Conservation (phyloP, 2,113 vertebrate genomes). For the Esox niger region DNA sequence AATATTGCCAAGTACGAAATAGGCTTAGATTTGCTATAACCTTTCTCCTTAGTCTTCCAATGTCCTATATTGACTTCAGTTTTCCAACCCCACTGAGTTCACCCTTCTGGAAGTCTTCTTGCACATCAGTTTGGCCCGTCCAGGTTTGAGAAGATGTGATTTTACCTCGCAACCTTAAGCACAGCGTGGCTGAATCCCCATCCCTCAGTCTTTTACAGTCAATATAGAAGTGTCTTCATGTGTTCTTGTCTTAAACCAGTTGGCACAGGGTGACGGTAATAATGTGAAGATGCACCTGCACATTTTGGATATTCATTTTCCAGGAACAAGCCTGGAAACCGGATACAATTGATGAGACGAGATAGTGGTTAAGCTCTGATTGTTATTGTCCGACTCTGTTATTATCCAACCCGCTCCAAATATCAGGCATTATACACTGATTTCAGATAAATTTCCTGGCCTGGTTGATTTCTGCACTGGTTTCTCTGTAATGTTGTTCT, state of each 20-base stretch:
- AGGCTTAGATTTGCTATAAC: too few species aligned
- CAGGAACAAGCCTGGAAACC: neutral
- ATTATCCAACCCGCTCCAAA: too few species aligned
- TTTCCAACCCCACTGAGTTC: neutral
- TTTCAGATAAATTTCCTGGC: neutral
- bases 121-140: neutral
- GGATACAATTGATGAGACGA: neutral
- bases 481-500: conserved; percentile 21
- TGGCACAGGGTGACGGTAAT: neutral
- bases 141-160: conserved; percentile 5
- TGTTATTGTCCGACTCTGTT: neutral
- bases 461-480: neutral
- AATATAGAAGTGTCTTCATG: neutral
- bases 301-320: conserved; percentile 10
- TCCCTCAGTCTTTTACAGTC: neutral
- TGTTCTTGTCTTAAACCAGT: neutral
- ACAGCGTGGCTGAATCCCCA: neutral
- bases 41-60: too few species aligned
- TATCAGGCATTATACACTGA: neutral
- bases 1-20: too few species aligned
- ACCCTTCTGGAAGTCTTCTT: too few species aligned
- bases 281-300: neutral
- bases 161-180: conserved; percentile 25
- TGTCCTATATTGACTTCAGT: neutral
- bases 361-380: neutral